These are phyloP conservation scores for Myotis myotis DNA, from an alignment of 2,797 vertebrate species.

Conservation along the genomic window DNA sequence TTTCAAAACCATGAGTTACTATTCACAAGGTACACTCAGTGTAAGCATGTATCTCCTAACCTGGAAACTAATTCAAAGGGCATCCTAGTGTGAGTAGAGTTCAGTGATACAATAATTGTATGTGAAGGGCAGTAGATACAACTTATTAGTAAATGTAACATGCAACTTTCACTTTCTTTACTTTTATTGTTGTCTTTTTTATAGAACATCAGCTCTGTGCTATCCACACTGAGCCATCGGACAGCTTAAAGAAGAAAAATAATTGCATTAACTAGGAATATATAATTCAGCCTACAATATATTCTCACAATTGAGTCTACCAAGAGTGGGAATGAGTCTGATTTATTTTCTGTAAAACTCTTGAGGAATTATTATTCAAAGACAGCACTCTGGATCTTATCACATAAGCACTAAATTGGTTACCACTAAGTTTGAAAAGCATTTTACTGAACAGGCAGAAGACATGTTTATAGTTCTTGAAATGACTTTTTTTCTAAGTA, in stretches of 20 bases:
- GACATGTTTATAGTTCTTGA: slow-evolving; percentile 35
- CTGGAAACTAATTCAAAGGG: not conserved
- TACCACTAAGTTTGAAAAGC: not conserved
- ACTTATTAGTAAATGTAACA: not conserved
- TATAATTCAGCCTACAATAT: not conserved
- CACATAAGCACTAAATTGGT: not conserved
- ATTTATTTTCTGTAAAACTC: slow-evolving; percentile 10
- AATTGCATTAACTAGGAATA: not conserved
- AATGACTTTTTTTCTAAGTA: not conserved
- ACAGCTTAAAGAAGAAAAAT: not conserved
- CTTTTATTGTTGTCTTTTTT: not conserved
- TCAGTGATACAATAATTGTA: not conserved
- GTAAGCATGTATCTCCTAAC: not conserved
- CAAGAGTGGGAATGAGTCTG: not conserved
- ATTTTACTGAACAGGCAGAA: slow-evolving; percentile 10
- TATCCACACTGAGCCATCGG: not conserved
- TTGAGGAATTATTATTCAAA: slow-evolving; percentile 40
- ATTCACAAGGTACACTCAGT: not conserved
- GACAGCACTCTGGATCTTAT: not conserved
- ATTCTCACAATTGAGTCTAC: not conserved
- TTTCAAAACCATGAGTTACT: not conserved
- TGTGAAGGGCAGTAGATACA: not conserved
- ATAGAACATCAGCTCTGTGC: not conserved
- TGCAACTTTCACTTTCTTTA: not conserved
- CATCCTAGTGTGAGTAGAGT: not conserved